These are phyloP conservation scores for Dendrocopos noguchii DNA, from an alignment of 2,113 vertebrate genomes.

Conservation along the genomic window DNA sequence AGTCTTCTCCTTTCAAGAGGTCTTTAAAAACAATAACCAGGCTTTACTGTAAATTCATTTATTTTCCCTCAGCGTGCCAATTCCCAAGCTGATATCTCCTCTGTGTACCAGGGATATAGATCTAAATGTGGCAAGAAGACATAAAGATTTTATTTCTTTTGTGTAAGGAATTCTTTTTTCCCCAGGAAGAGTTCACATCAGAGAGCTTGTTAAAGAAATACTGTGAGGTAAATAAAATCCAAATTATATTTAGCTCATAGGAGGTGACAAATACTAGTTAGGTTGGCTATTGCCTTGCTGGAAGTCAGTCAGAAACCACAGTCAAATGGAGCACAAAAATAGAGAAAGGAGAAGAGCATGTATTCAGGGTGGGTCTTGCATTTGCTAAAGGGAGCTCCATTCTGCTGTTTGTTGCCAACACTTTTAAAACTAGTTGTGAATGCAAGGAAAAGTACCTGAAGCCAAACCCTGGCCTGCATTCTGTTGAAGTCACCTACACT, in stretches of 20 bases:
- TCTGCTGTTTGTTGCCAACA: not conserved
- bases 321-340: not conserved
- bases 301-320: conserved; percentile 21
- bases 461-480: not conserved
- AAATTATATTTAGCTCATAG: conserved; percentile 44
- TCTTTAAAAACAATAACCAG: conserved; percentile 67
- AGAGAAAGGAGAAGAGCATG: not conserved
- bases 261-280: conserved; percentile 36
- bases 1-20: conserved; percentile 65
- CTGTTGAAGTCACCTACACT: not conserved
- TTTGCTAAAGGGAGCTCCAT: not conserved
- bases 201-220: conserved; percentile 40
- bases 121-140: conserved; percentile 17
- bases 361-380: not conserved
- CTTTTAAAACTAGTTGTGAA: not conserved
- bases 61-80: conserved; percentile 44
- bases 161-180: not conserved
- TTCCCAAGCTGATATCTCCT: conserved; percentile 43
- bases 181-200: conserved; percentile 22
- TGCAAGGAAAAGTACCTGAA: not conserved
- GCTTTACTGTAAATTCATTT: conserved; percentile 70
- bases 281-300: conserved; percentile 24
- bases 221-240: conserved; percentile 46
- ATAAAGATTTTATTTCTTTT: conserved; percentile 55
- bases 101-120: conserved; percentile 45